Evolutionary conservation across 2,113 vertebrate genomes (phyloP).

Genomic region (Microcebus lehilahytsara): DNA sequence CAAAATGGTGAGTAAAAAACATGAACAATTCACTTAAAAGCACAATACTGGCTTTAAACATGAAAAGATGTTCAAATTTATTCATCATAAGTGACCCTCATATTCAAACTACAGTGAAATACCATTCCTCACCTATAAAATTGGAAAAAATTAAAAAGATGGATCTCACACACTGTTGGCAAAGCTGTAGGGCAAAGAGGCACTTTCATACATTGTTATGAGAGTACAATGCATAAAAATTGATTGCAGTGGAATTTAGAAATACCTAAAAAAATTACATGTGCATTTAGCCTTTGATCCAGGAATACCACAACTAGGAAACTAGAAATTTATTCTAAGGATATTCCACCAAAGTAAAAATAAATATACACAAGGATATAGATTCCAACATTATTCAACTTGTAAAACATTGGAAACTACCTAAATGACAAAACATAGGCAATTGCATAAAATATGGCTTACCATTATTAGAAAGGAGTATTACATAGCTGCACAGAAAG

Average conservation of each 20-base stretch:
- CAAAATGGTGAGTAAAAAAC: background rate
- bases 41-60: background rate
- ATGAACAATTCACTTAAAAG: background rate
- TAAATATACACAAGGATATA: background rate
- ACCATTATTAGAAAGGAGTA: background rate
- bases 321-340: background rate
- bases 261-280: background rate
- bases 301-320: background rate
- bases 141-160: background rate
- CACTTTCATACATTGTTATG: background rate
- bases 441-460: background rate
- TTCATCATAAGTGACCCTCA: background rate
- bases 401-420: background rate
- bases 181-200: background rate
- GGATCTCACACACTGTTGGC: background rate
- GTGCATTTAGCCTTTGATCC: background rate
- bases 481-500: background rate
- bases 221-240: background rate
- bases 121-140: background rate
- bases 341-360: background rate
- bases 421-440: background rate
- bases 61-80: background rate
- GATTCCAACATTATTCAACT: background rate
- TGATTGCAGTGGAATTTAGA: background rate
- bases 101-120: background rate